phyloP scores from a whole-genome alignment of 2,888 invertebrate genomes.

The Adela reaumurella region DNA sequence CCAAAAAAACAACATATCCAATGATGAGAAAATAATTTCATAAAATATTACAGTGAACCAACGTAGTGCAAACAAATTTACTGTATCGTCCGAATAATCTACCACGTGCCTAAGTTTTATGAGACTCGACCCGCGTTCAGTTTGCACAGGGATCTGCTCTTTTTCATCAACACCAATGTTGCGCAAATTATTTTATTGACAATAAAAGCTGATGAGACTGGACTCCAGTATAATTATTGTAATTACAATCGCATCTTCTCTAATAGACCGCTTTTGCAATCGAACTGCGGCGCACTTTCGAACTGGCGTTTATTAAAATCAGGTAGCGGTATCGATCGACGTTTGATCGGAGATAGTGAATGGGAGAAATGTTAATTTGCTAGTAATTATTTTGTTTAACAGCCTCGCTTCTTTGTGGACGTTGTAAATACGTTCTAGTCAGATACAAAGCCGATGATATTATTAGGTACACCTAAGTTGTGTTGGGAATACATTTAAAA shows the following conservation, averaged over 20 bases:
- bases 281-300: neutral
- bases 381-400: neutral
- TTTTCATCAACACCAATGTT: no score
- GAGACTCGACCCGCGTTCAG: no score
- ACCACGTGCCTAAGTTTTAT: no score
- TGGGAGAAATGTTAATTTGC: neutral
- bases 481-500: no score
- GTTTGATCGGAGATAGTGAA: neutral
- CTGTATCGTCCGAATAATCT: no score
- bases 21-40: no score
- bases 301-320: neutral
- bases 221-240: neutral
- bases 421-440: neutral
- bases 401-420: neutral
- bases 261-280: neutral
- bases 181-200: neutral
- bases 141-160: no score
- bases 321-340: neutral
- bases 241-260: neutral
- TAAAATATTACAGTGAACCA: no score
- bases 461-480: no score
- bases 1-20: no score
- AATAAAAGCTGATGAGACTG: neutral
- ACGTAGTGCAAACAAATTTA: no score
- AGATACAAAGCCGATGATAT: no score